Evolutionary conservation across 1,140 invertebrate species (phyloP).

Genomic region (Leptestheria dahalacensis): DNA sequence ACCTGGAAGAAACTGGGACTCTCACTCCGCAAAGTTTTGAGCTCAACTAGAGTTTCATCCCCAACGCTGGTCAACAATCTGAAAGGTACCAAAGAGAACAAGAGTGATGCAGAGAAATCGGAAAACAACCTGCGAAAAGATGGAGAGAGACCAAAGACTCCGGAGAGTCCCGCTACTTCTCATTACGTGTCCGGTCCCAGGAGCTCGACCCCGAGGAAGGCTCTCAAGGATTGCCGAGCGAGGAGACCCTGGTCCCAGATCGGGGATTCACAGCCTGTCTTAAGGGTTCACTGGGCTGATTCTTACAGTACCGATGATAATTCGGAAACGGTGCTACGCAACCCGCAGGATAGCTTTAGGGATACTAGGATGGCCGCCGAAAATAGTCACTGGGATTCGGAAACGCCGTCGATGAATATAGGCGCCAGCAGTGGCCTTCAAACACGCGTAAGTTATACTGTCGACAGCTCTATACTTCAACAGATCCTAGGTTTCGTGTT

Average conservation of each 20-base stretch:
- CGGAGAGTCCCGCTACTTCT: constrained; percentile 12
- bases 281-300: constrained; percentile 9
- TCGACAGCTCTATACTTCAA: constrained; percentile 2
- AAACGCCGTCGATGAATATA: constrained; percentile 8
- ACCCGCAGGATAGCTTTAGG: background rate
- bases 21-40: no score
- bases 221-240: background rate
- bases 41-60: no score
- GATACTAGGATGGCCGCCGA: background rate
- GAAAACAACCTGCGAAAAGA: no score
- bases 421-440: constrained; percentile 3
- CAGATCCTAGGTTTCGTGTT: no score
- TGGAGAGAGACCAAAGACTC: background rate
- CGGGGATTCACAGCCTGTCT: background rate
- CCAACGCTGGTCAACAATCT: no score
- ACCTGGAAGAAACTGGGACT: background rate
- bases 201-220: constrained; percentile 11
- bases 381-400: constrained; percentile 5
- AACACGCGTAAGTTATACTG: constrained; percentile 1
- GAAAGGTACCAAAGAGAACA: no score
- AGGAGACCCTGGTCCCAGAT: background rate
- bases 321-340: background rate
- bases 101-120: no score
- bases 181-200: constrained; percentile 10
- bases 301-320: background rate